Percentiles rank a stretch among this genome's conserved stretches.
Conservation (phyloP, 2,888 invertebrate species). For the Amphipyra tragopoginis region DNA sequence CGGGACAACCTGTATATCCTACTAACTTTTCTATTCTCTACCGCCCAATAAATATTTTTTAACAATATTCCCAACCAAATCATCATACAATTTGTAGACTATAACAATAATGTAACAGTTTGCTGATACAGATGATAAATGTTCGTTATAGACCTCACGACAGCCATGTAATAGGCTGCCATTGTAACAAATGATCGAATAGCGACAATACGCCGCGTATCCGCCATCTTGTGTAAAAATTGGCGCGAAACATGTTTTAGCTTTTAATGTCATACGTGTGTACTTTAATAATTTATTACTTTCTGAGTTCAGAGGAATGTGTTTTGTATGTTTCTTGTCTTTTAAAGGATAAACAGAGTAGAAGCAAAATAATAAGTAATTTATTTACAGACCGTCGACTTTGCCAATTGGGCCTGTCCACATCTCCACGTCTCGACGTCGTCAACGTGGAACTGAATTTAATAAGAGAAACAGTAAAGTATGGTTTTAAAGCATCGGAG, state of each 20-base stretch:
- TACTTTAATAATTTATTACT: constrained; percentile 57
- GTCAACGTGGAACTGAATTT: no score
- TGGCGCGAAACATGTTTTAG: constrained; percentile 60
- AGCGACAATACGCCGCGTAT: constrained; percentile 40
- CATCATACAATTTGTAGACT: constrained; percentile 16
- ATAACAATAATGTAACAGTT: constrained; percentile 38
- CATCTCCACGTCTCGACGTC: no score
- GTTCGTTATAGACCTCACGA: constrained; percentile 46
- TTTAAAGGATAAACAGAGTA: constrained; percentile 3
- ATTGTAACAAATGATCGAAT: constrained; percentile 70
- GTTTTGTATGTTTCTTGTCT: constrained; percentile 14
- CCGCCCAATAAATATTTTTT: no score
- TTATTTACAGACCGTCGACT: no score
- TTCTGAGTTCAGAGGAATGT: constrained; percentile 15
- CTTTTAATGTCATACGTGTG: constrained; percentile 60
- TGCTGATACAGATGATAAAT: constrained; percentile 60
- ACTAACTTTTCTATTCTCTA: no score
- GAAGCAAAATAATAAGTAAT: no score
- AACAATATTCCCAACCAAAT: constrained; percentile 5
- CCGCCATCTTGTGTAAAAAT: constrained; percentile 57
- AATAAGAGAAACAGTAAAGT: no score
- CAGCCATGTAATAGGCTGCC: constrained; percentile 70
- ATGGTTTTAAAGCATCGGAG: no score
- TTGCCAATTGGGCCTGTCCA: no score
- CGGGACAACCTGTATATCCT: no score